These are phyloP conservation scores for Chiridota heheva DNA, from an alignment of 35 echinoderm and acorn worm genomes.

Conservation along the genomic window DNA sequence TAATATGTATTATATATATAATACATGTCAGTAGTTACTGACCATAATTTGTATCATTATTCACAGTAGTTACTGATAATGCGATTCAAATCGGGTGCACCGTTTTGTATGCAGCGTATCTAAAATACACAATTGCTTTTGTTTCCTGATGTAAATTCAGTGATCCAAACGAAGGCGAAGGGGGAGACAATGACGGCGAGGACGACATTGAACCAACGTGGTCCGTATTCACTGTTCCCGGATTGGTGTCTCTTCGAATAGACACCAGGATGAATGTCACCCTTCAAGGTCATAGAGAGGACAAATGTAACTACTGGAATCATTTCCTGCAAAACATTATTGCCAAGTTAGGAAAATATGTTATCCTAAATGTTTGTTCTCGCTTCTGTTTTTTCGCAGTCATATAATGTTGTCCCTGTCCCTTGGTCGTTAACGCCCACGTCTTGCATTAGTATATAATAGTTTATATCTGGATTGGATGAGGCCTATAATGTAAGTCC, in stretches of 20 bases:
- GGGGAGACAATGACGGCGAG: not conserved
- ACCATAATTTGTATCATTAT: too few relatives aligned
- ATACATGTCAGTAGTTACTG: too few relatives aligned
- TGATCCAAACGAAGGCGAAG: conserved; percentile 21
- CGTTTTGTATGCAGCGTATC: too few relatives aligned
- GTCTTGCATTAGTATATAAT: too few relatives aligned
- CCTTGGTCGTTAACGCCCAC: too few relatives aligned
- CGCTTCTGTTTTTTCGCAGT: not conserved
- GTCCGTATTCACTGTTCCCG: conserved; percentile 51
- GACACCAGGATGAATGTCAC: not conserved
- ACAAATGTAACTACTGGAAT: conserved; percentile 57
- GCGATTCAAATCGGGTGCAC: too few relatives aligned
- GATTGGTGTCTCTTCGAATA: conserved; percentile 43
- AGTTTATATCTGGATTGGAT: not conserved
- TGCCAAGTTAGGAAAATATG: too few relatives aligned
- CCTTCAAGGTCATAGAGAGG: conserved; percentile 29
- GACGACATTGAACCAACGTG: not conserved
- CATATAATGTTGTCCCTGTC: too few relatives aligned
- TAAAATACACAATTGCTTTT: too few relatives aligned
- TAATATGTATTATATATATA: too few relatives aligned
- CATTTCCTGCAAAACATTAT: too few relatives aligned
- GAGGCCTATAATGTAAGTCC: not conserved
- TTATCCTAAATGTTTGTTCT: not conserved
- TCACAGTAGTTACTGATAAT: too few relatives aligned
- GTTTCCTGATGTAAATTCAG: not conserved